Evolutionary conservation across 2,888 invertebrate genomes (phyloP), one percentile per base, ranked within the genome.

Genomic region (Agrenia bidenticulata): DNA sequence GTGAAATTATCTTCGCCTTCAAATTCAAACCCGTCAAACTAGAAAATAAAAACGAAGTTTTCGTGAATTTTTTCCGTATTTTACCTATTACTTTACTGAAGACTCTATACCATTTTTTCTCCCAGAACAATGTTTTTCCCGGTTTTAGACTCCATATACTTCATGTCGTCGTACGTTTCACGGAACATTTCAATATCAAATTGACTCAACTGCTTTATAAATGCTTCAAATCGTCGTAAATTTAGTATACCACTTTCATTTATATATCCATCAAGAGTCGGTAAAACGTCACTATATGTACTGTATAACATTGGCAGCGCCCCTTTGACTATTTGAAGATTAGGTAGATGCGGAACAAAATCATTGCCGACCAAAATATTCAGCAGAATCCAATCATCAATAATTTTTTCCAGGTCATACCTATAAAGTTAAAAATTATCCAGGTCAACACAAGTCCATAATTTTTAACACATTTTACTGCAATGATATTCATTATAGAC

Each of bases 321-420:
- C 77, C 94, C 93, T 78, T 90, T 89, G 74, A 87, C 87, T 73
- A 99, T 98, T 80, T 98, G 94, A 80, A 99, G 85, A 80, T 94
- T 89, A 1, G 98, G 98, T 72, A 98, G 83, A 82, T 96, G 88
- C 0, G 98, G 98, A 77, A 99, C 92, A 81, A 99, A 99, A 81
- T 99, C 98, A 79, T 99, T 99, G 70, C 98, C 98, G 13, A 98
- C 92, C 24, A 98, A 82, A 80, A 97, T 97, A 0, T 95, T 94
- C 94, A 98, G 94, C 19, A 98, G 80, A 27, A 98, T 76, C 97
- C 98, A 99, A 80, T 99, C 98, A 79, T 99, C 98, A 26, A 98
- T 93, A 61, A 99, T 86, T 72, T 88, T 88, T 78, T 97, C 94
- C 75, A 96, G 84, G 79, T 95, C 89, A 80, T 86, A 96, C 1